These are phyloP conservation scores for Mesorhabditis spiculigera DNA, from an alignment of 2,888 invertebrate genomes.

Conservation along the genomic window DNA sequence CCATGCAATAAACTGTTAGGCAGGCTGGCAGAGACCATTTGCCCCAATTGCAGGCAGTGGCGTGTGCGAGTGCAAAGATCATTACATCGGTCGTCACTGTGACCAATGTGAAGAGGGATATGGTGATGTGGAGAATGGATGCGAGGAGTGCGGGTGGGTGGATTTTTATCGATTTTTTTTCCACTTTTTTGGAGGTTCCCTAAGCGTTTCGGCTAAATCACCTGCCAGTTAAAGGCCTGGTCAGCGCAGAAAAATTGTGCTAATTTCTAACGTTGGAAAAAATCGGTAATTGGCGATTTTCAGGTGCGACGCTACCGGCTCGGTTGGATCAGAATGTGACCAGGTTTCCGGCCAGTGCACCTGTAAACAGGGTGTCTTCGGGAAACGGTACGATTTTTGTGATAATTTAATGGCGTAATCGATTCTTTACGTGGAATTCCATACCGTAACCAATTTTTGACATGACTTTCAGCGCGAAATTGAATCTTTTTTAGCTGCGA, in stretches of 20 bases:
- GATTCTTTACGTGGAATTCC: too few relatives aligned
- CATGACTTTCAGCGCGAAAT: too few relatives aligned
- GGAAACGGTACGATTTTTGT: constrained; percentile 34
- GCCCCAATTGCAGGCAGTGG: constrained; percentile 12
- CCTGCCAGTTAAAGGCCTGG: too few relatives aligned
- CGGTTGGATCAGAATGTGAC: constrained; percentile 47
- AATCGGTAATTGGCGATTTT: too few relatives aligned
- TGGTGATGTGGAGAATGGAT: constrained; percentile 76
- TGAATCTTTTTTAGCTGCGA: constrained; percentile 49
- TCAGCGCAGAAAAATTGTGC: too few relatives aligned
- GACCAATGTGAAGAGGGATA: constrained; percentile 65
- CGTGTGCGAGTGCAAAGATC: constrained; percentile 57
- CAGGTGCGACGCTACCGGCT: constrained; percentile 21
- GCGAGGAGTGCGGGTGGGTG: constrained; percentile 74
- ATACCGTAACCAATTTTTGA: too few relatives aligned
- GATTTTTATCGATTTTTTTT: too few relatives aligned
- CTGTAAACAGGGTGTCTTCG: constrained; percentile 61
- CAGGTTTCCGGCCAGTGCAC: constrained; percentile 61
- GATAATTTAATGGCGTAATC: background rate
- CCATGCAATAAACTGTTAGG: too few relatives aligned
- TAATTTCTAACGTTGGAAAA: too few relatives aligned
- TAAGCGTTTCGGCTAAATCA: too few relatives aligned
- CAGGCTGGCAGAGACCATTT: too few relatives aligned
- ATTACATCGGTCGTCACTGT: constrained; percentile 61
- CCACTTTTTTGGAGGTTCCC: too few relatives aligned